Percentiles rank a stretch among this genome's conserved stretches.
These are phyloP conservation scores for Chrysina gloriosa DNA, from an alignment of 2,888 invertebrate genomes.

Conservation along the genomic window DNA sequence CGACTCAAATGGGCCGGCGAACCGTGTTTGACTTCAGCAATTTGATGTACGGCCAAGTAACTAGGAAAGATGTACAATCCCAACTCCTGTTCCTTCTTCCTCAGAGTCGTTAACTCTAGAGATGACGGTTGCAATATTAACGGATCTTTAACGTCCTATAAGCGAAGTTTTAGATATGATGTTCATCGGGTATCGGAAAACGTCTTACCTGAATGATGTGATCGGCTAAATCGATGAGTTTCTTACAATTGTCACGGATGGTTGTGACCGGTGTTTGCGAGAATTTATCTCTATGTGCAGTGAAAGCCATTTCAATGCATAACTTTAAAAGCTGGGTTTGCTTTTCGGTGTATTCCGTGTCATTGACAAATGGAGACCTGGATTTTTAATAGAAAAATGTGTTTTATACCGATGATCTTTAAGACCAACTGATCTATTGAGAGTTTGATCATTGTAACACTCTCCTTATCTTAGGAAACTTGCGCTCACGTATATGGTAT, in stretches of 20 bases:
- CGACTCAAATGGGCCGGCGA: conserved; percentile 93
- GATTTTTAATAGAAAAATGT: too few species aligned
- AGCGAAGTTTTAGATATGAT: conserved; percentile 16
- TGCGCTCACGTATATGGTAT: too few species aligned
- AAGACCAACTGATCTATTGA: too few species aligned
- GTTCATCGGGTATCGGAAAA: background rate
- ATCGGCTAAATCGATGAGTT: conserved; percentile 83
- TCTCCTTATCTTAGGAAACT: too few species aligned
- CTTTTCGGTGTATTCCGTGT: conserved; percentile 77
- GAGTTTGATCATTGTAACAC: too few species aligned
- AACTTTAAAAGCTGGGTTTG: conserved; percentile 80
- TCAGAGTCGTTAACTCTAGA: conserved; percentile 87
- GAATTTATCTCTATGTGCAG: conserved; percentile 91
- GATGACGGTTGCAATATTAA: conserved; percentile 91
- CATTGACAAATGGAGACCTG: conserved; percentile 72
- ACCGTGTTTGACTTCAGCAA: conserved; percentile 90
- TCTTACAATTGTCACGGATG: conserved; percentile 77
- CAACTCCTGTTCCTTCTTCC: conserved; percentile 87
- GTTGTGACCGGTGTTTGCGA: conserved; percentile 87
- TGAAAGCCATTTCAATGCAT: conserved; percentile 88
- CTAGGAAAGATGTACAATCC: conserved; percentile 92
- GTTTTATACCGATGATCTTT: too few species aligned
- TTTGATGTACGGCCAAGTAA: conserved; percentile 82
- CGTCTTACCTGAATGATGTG: conserved; percentile 80
- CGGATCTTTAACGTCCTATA: conserved; percentile 85